These are phyloP conservation scores for Chironex yamaguchii DNA, from an alignment of 30 jellyfish, hydroid and myxozoan species.

Conservation along the genomic window DNA sequence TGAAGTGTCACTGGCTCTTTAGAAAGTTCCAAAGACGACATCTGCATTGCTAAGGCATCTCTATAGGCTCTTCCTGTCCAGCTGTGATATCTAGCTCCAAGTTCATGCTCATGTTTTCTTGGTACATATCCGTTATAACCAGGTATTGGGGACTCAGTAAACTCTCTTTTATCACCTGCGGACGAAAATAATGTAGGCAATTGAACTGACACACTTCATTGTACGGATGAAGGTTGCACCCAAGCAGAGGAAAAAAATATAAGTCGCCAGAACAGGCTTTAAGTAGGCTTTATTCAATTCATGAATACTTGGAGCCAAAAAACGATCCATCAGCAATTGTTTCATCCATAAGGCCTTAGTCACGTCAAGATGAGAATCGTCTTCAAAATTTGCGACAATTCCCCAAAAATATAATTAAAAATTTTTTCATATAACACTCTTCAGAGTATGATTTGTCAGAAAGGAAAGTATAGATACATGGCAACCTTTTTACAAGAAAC, in stretches of 20 bases:
- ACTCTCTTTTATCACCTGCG: slow-evolving; percentile 77
- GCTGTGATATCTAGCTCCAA: slow-evolving; percentile 81
- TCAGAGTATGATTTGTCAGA: too few species aligned
- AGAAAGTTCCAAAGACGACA: slow-evolving; percentile 24
- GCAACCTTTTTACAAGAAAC: too few species aligned
- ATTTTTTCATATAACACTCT: too few species aligned
- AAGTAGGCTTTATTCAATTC: too few species aligned
- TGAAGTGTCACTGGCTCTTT: not conserved
- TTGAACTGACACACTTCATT: too few species aligned
- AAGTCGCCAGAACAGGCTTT: not conserved
- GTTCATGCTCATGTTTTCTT: slow-evolving; percentile 79
- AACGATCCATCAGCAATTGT: too few species aligned
- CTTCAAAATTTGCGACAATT: too few species aligned
- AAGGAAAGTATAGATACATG: too few species aligned
- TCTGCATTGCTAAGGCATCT: slow-evolving; percentile 73
- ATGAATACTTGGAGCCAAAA: too few species aligned
- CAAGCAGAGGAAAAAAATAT: not conserved
- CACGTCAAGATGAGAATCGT: too few species aligned
- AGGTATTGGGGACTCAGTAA: slow-evolving; percentile 89
- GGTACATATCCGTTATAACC: slow-evolving; percentile 99
- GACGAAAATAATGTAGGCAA: not conserved
- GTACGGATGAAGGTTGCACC: not conserved
- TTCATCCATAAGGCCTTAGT: too few species aligned
- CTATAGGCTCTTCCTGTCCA: slow-evolving; percentile 91
- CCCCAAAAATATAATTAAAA: too few species aligned